phyloP scores from a whole-genome alignment of 1,140 invertebrate genomes.

The Neoseiulus cucumeris region DNA sequence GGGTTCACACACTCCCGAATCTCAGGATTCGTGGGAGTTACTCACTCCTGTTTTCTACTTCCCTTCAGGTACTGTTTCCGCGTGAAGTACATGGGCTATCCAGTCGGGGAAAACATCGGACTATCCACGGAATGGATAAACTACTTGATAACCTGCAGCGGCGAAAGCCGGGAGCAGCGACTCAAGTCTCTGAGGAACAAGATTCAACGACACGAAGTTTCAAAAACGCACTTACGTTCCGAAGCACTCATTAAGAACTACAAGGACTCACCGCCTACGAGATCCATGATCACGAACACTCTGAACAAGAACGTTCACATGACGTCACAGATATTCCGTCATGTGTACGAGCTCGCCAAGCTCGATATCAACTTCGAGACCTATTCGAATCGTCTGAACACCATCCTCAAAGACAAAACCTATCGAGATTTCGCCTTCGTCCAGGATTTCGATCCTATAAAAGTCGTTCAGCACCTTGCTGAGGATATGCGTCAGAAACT shows the following conservation, averaged over 20 bases:
- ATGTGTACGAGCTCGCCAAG: background rate
- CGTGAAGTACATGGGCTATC: background rate
- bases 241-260: background rate
- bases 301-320: conserved; percentile 1
- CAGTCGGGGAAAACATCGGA: background rate
- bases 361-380: background rate
- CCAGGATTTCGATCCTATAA: background rate
- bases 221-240: background rate
- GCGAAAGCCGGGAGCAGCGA: background rate
- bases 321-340: background rate
- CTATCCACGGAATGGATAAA: background rate
- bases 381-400: background rate
- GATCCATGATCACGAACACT: background rate
- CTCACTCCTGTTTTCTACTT: background rate
- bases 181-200: background rate
- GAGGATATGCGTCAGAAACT: background rate
- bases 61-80: background rate
- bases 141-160: background rate
- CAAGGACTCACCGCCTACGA: background rate
- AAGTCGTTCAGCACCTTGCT: background rate
- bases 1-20: too few species aligned
- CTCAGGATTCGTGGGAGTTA: too few species aligned
- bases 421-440: conserved; percentile 3
- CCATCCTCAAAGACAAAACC: background rate
- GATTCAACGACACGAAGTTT: conserved; percentile 7